A percentile compares a stretch with the other conserved stretches of the same genome.
Evolutionary conservation across 23 tunicate species (phyloP).

Genomic region (Ascidia mentula): DNA sequence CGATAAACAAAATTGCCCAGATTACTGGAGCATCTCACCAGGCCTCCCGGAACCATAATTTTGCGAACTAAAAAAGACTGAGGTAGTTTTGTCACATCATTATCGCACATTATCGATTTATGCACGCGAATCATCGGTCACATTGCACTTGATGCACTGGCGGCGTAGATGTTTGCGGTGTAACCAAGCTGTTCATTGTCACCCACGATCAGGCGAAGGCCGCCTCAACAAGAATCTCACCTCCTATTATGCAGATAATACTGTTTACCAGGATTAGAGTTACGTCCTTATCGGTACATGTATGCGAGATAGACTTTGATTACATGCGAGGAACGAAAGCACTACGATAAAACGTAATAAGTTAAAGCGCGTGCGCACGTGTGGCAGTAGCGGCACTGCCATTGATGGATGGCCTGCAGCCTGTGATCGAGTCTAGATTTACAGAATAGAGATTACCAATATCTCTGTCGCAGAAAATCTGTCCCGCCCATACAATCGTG

Average conservation of each 20-base stretch:
- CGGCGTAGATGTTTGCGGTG: not conserved
- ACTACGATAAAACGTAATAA: not conserved
- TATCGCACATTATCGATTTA: not conserved
- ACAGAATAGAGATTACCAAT: not conserved
- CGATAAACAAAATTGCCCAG: slow-evolving; percentile 7
- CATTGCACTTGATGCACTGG: not conserved
- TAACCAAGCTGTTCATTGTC: not conserved
- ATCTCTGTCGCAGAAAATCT: not conserved
- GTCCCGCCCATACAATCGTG: too few relatives aligned
- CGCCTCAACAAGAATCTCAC: not conserved
- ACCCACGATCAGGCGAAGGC: not conserved
- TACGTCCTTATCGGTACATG: not conserved
- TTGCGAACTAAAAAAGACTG: not conserved
- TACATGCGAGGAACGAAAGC: not conserved
- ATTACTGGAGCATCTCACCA: not conserved
- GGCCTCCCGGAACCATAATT: not conserved
- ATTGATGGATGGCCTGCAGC: not conserved
- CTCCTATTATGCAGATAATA: not conserved
- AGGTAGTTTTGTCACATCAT: not conserved
- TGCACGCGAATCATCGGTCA: not conserved
- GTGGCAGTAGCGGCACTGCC: not conserved
- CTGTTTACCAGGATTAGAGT: slow-evolving; percentile 5
- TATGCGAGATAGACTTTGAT: slow-evolving; percentile 4
- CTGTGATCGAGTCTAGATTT: not conserved
- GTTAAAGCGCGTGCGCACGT: not conserved